phyloP scores from a whole-genome alignment of 2,113 vertebrate species.

The Phalacrocorax carbo region DNA sequence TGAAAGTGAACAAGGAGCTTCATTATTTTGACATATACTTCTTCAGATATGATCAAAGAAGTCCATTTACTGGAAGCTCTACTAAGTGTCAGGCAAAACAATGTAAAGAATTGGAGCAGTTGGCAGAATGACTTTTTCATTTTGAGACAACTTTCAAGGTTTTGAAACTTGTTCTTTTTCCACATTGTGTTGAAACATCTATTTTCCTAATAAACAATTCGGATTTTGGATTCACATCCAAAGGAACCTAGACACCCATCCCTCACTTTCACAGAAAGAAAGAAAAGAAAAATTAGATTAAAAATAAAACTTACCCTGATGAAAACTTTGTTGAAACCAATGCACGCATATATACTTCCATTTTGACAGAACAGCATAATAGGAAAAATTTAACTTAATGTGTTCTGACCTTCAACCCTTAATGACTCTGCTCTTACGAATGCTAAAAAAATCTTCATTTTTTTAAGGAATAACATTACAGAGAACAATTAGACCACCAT shows the following conservation, averaged over 20 bases:
- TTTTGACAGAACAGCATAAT: not conserved
- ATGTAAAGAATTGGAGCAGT: conserved; percentile 42
- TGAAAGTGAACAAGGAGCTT: not conserved
- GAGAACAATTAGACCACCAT: not conserved
- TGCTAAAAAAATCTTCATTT: not conserved
- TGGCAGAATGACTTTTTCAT: not conserved
- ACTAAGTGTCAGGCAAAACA: conserved; percentile 36
- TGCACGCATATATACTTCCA: accelerated
- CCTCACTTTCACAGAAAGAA: not conserved
- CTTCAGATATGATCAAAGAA: conserved; percentile 31
- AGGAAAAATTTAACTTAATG: not conserved
- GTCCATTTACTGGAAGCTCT: conserved; percentile 18
- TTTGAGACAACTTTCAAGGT: not conserved
- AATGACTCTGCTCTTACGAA: not conserved
- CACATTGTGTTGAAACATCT: not conserved
- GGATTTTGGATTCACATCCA: not conserved
- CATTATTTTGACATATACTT: not conserved
- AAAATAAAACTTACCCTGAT: not conserved
- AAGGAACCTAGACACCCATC: not conserved
- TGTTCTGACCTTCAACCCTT: not conserved
- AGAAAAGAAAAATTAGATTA: not conserved
- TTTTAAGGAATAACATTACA: not conserved
- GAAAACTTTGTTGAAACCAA: not conserved
- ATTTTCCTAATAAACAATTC: not conserved
- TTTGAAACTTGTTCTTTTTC: conserved; percentile 5